These are phyloP conservation scores for Diarsia dahlii DNA, from an alignment of 2,888 invertebrate genomes.

Conservation along the genomic window DNA sequence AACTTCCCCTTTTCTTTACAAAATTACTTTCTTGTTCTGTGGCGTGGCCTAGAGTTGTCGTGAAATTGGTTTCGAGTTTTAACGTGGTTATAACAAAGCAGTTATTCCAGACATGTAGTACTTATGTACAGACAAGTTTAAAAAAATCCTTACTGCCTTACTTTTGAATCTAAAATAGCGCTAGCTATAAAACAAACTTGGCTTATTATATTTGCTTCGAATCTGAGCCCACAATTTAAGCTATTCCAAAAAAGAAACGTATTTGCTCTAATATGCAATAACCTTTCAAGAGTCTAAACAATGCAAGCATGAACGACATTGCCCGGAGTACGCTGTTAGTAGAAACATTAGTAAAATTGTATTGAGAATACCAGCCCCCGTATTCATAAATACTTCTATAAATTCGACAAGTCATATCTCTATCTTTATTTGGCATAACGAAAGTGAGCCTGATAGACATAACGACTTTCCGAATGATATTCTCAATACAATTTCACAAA, in stretches of 20 bases:
- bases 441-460: too few species aligned
- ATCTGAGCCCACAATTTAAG: neutral
- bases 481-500: too few species aligned
- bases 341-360: neutral
- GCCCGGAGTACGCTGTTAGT: neutral
- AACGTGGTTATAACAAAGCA: neutral
- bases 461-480: too few species aligned
- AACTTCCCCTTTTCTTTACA: constrained; percentile 7
- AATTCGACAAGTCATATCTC: too few species aligned
- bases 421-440: too few species aligned
- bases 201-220: neutral
- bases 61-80: constrained; percentile 7
- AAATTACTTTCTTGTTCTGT: constrained; percentile 24
- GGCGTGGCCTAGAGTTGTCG: constrained; percentile 40
- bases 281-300: neutral
- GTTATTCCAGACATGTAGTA: neutral
- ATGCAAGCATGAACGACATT: neutral
- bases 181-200: neutral
- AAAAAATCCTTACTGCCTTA: neutral
- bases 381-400: too few species aligned
- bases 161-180: neutral
- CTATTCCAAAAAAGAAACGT: neutral
- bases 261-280: neutral
- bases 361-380: neutral
- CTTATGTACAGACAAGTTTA: neutral